These are phyloP conservation scores for Plutomurus gul DNA, from an alignment of 1,140 invertebrate species.

Conservation along the genomic window DNA sequence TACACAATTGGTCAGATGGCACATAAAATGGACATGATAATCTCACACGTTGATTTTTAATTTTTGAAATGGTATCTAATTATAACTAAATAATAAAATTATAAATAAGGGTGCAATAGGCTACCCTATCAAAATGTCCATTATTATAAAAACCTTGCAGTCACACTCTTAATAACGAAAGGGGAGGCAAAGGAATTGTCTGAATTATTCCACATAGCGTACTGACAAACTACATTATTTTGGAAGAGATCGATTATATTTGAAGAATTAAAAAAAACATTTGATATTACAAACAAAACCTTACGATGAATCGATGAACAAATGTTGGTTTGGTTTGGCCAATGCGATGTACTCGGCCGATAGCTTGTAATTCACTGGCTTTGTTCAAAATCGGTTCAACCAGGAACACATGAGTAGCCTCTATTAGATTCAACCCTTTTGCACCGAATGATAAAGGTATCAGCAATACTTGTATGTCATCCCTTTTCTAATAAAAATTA, in stretches of 20 bases:
- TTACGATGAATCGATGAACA: conserved; percentile 54
- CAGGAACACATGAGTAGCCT: conserved; percentile 77
- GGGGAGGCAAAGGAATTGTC: neutral
- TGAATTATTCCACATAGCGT: too few relatives aligned
- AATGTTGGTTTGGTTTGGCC: conserved; percentile 70
- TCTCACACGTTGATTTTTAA: too few relatives aligned
- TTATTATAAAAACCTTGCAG: neutral
- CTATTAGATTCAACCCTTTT: conserved; percentile 78
- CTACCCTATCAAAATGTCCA: too few relatives aligned
- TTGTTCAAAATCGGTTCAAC: conserved; percentile 76
- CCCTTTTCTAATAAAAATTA: conserved; percentile 53
- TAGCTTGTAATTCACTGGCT: conserved; percentile 75
- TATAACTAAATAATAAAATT: too few relatives aligned
- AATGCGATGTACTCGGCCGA: conserved; percentile 77
- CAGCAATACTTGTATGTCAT: conserved; percentile 67
- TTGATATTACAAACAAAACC: neutral
- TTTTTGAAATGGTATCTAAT: too few relatives aligned
- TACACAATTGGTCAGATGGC: too few relatives aligned
- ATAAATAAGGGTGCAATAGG: too few relatives aligned
- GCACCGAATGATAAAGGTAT: conserved; percentile 70
- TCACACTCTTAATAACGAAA: neutral
- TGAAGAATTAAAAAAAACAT: conserved; percentile 53
- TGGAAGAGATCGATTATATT: too few relatives aligned
- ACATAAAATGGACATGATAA: too few relatives aligned
- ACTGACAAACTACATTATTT: too few relatives aligned